phyloP scores from a whole-genome alignment of 1,140 invertebrate genomes.

The Trichonephila clavata region DNA sequence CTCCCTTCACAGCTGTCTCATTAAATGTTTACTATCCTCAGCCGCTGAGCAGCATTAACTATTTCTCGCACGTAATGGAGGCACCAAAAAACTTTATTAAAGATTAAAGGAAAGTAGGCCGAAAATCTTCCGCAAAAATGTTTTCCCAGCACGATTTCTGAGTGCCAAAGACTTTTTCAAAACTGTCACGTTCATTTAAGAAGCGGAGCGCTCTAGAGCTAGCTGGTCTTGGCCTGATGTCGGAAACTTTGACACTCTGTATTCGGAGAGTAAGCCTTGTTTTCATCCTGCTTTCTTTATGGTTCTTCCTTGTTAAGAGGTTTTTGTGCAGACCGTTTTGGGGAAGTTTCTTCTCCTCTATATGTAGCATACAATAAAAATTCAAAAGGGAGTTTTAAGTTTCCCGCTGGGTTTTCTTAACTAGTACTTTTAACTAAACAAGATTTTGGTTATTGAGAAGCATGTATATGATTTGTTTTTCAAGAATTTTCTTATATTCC shows the following conservation, averaged over 20 bases:
- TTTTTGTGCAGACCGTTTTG: conserved; percentile 6
- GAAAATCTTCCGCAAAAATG: conserved; percentile 42
- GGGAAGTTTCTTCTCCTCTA: not conserved
- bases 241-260: conserved; percentile 51
- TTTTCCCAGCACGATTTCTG: conserved; percentile 51
- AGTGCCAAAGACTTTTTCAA: conserved; percentile 43
- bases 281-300: not conserved
- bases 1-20: not conserved
- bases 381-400: not conserved
- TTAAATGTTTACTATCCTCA: conserved; percentile 52
- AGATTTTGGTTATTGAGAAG: too few relatives aligned
- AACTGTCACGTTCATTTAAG: conserved; percentile 61
- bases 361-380: not conserved
- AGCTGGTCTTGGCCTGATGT: conserved; percentile 8
- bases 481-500: too few relatives aligned
- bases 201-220: not conserved
- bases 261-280: conserved; percentile 24
- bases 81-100: conserved; percentile 53
- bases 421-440: too few relatives aligned
- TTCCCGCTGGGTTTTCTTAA: not conserved
- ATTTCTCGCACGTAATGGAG: conserved; percentile 56
- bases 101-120: conserved; percentile 62
- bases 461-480: too few relatives aligned
- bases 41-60: conserved; percentile 23
- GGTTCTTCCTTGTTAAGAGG: not conserved